A percentile compares a stretch with the other conserved stretches of the same genome.
Evolutionary conservation across 2,888 invertebrate genomes (phyloP).

Genomic region (Hypomecis punctinalis): DNA sequence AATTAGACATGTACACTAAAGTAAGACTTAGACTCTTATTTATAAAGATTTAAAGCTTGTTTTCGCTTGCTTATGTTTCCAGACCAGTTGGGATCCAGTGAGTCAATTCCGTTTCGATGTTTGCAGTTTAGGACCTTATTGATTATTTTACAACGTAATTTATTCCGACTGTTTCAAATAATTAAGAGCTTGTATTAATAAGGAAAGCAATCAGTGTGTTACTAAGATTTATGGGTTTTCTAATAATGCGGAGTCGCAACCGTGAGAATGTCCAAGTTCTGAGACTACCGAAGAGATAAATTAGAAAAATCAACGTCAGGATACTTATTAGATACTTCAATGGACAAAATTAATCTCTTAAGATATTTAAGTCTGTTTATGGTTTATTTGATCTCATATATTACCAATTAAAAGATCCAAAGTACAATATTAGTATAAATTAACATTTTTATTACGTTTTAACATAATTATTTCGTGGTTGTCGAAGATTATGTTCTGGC

Average conservation of each 20-base stretch:
- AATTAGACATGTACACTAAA: slow-evolving; percentile 36
- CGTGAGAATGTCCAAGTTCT: slow-evolving; percentile 38
- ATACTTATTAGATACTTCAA: slow-evolving; percentile 1
- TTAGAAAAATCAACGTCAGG: slow-evolving; percentile 13
- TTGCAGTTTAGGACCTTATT: slow-evolving; percentile 35
- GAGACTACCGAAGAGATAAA: slow-evolving; percentile 26
- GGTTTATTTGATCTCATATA: slow-evolving; percentile 45
- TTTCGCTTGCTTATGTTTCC: neutral
- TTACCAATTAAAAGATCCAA: slow-evolving; percentile 47
- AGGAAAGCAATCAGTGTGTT: slow-evolving; percentile 42
- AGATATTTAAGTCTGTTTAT: slow-evolving; percentile 35
- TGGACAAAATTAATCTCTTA: slow-evolving; percentile 22
- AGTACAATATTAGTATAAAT: slow-evolving; percentile 64
- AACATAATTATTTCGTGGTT: slow-evolving; percentile 55
- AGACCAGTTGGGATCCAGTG: slow-evolving; percentile 10
- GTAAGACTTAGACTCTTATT: slow-evolving; percentile 11
- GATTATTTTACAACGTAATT: slow-evolving; percentile 37
- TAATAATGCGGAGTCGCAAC: slow-evolving; percentile 23
- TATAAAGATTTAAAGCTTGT: neutral
- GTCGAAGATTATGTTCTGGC: slow-evolving; percentile 42
- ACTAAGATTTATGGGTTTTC: slow-evolving; percentile 36
- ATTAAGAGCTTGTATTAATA: slow-evolving; percentile 40
- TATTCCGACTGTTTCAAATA: slow-evolving; percentile 33
- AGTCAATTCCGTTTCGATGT: slow-evolving; percentile 22
- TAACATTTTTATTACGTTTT: slow-evolving; percentile 67